phyloP scores from a whole-genome alignment of 2,113 vertebrate genomes.

The Dicaeum eximium region DNA sequence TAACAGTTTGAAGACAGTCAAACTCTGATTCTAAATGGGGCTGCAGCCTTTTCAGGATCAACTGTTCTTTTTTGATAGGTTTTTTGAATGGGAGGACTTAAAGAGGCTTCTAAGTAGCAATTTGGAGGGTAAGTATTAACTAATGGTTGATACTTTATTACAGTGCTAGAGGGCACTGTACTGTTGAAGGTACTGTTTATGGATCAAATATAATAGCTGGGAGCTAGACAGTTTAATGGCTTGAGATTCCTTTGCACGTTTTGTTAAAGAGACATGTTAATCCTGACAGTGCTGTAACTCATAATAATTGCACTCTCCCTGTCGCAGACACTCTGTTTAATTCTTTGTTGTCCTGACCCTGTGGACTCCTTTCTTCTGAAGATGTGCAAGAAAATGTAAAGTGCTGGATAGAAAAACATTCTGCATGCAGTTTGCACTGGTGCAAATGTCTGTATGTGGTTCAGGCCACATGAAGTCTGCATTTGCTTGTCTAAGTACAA shows the following conservation, averaged over 20 bases:
- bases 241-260: constrained; percentile 2
- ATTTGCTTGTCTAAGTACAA: neutral
- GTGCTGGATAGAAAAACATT: neutral
- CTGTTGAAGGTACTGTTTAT: constrained; percentile 25
- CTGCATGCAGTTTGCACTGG: neutral
- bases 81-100: neutral
- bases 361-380: neutral
- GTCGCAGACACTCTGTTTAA: neutral
- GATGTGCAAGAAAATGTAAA: neutral
- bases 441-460: neutral
- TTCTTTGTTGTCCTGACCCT: neutral
- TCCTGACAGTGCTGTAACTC: neutral
- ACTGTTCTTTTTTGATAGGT: neutral
- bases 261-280: neutral
- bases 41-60: neutral
- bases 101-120: neutral
- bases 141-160: constrained; percentile 6
- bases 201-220: constrained; percentile 30
- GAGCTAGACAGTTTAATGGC: constrained; percentile 26
- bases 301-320: neutral
- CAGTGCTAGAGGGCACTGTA: constrained; percentile 52
- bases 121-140: neutral
- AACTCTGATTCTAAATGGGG: neutral
- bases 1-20: neutral
- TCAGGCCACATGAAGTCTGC: neutral